Conservation (phyloP, 2,888 invertebrate species). For the Choreutis nemorana region DNA sequence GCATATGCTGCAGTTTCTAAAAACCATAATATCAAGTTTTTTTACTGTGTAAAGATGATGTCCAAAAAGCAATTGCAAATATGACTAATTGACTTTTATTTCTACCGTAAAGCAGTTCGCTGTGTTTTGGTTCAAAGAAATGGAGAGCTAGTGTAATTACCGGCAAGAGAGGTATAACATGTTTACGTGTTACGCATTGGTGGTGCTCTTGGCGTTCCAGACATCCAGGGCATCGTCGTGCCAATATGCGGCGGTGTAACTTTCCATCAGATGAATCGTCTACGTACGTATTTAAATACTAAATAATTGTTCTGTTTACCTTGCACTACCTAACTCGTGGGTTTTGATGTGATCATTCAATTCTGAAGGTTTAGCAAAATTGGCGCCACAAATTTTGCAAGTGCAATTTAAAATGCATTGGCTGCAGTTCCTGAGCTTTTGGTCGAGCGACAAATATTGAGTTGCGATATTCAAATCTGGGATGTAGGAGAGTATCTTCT, state of each 20-base stretch:
- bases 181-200: too few relatives aligned
- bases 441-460: conserved; percentile 21
- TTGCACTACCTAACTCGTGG: conserved; percentile 30
- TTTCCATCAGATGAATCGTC: too few relatives aligned
- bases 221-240: too few relatives aligned
- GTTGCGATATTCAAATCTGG: conserved; percentile 28
- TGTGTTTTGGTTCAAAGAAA: too few relatives aligned
- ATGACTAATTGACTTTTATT: too few relatives aligned
- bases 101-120: too few relatives aligned
- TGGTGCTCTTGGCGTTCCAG: too few relatives aligned
- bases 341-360: conserved; percentile 36
- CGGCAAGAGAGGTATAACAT: too few relatives aligned
- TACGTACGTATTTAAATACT: too few relatives aligned
- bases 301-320: conserved; percentile 20
- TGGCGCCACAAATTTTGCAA: conserved; percentile 43
- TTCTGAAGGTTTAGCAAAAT: conserved; percentile 29
- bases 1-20: conserved; percentile 43
- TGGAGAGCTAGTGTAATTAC: too few relatives aligned
- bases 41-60: background rate
- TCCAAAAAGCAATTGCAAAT: too few relatives aligned
- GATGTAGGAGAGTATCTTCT: conserved; percentile 31
- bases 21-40: background rate
- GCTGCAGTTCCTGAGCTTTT: conserved; percentile 13
- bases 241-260: too few relatives aligned
- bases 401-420: conserved; percentile 18